phyloP scores from a whole-genome alignment of 2,797 vertebrate species.

The Sebastes miniatus region DNA sequence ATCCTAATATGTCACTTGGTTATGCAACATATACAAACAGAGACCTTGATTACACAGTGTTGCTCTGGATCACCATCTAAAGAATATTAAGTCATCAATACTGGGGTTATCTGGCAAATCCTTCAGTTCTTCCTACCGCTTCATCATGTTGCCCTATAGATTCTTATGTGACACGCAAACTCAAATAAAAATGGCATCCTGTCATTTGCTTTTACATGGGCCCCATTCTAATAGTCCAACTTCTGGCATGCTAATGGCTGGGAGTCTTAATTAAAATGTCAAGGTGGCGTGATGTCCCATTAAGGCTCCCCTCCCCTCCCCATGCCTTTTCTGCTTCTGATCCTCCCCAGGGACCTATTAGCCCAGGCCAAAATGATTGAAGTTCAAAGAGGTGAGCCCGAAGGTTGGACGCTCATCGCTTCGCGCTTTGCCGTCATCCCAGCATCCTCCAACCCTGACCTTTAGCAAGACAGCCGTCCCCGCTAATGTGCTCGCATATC shows the following conservation, averaged over 20 bases:
- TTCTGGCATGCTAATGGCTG: slow-evolving; percentile 81
- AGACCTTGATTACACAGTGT: slow-evolving; percentile 15
- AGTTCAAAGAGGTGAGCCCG: slow-evolving; percentile 86
- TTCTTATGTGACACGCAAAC: slow-evolving; percentile 40
- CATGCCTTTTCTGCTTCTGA: slow-evolving; percentile 77
- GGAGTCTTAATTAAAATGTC: slow-evolving; percentile 90
- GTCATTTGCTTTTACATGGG: slow-evolving; percentile 74
- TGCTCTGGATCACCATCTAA: slow-evolving; percentile 4
- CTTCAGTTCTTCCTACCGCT: slow-evolving; percentile 8
- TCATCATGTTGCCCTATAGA: slow-evolving; percentile 26
- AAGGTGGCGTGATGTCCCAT: slow-evolving; percentile 86
- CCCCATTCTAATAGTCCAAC: slow-evolving; percentile 64
- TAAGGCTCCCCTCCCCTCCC: slow-evolving; percentile 73
- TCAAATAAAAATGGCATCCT: slow-evolving; percentile 41
- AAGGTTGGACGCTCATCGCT: slow-evolving; percentile 80
- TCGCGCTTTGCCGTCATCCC: slow-evolving; percentile 71
- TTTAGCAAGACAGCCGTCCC: slow-evolving; percentile 84
- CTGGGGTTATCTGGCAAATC: neutral
- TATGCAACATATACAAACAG: slow-evolving; percentile 30
- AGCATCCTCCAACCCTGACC: slow-evolving; percentile 84
- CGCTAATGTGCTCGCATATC: slow-evolving; percentile 84
- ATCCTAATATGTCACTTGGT: slow-evolving; percentile 18
- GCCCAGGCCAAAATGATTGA: slow-evolving; percentile 84
- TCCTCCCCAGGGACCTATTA: slow-evolving; percentile 86
- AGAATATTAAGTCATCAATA: slow-evolving; percentile 2